Evolutionary conservation across 2,113 vertebrate species (phyloP).

Genomic region (Chroicocephalus ridibundus): DNA sequence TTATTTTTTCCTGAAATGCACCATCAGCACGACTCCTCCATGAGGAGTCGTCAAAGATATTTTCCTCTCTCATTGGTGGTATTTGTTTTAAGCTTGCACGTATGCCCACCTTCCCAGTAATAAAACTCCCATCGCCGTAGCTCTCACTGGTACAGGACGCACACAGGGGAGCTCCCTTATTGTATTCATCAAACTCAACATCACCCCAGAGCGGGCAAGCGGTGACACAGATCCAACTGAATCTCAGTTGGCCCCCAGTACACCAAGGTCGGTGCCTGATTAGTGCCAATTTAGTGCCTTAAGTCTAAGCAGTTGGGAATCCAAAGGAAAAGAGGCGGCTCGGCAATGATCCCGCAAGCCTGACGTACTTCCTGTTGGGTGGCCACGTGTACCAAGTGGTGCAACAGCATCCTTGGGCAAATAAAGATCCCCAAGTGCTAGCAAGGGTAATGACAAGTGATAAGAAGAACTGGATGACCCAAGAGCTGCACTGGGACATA

Average conservation of each 20-base stretch:
- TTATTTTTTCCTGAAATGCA: background rate
- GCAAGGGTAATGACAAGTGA: background rate
- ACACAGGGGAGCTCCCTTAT: background rate
- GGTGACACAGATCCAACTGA: background rate
- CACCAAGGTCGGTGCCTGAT: background rate
- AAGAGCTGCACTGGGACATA: background rate
- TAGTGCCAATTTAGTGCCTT: background rate
- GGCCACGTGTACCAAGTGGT: background rate
- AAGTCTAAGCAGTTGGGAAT: background rate
- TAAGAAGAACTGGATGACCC: background rate
- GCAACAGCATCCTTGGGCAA: background rate
- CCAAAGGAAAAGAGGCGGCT: background rate
- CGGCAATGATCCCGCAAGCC: background rate
- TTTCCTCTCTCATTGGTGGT: background rate
- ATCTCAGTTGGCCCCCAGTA: background rate
- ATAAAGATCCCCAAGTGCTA: background rate
- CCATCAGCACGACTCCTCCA: background rate
- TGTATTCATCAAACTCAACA: background rate
- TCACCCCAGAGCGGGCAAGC: accelerated
- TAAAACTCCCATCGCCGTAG: background rate
- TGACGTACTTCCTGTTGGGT: accelerated
- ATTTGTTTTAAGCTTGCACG: background rate
- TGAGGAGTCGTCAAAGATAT: background rate
- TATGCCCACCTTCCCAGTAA: background rate
- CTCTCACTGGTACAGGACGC: background rate